Conservation (phyloP, 2,888 invertebrate species). For the Platycheirus rosarum region DNA sequence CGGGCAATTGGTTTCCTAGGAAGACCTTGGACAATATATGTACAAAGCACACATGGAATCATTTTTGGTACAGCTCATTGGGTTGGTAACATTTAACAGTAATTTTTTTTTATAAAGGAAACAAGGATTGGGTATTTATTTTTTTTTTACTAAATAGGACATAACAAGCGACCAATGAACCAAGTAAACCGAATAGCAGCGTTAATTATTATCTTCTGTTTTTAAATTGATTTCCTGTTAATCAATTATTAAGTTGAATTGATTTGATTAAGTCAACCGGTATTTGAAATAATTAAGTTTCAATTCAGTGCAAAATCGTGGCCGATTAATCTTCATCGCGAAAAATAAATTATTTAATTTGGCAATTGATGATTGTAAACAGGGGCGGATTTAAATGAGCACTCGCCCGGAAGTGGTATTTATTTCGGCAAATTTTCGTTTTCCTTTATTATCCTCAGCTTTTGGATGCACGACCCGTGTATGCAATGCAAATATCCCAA, state of each 20-base stretch:
- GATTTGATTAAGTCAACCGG: constrained; percentile 31
- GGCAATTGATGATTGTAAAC: no score
- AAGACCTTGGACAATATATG: constrained; percentile 18
- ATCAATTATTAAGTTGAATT: constrained; percentile 31
- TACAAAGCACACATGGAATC: background rate
- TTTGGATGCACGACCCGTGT: no score
- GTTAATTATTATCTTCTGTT: constrained; percentile 3
- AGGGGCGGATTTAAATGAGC: no score
- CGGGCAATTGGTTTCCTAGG: constrained; percentile 28
- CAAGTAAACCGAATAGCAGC: constrained; percentile 3
- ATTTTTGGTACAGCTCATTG: constrained; percentile 2
- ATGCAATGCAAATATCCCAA: no score
- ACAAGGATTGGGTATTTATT: constrained; percentile 15
- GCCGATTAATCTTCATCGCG: no score
- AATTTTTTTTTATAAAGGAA: background rate
- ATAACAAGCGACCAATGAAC: background rate
- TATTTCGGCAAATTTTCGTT: no score
- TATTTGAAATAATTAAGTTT: constrained; percentile 40
- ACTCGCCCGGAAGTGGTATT: no score
- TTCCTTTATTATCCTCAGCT: no score
- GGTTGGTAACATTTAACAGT: background rate
- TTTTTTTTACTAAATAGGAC: background rate
- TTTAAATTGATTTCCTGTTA: constrained; percentile 26
- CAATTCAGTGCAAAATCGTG: constrained; percentile 14
- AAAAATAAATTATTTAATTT: no score